Evolutionary conservation across 1,140 invertebrate species (phyloP).

Genomic region (Aphaenogaster floridana): DNA sequence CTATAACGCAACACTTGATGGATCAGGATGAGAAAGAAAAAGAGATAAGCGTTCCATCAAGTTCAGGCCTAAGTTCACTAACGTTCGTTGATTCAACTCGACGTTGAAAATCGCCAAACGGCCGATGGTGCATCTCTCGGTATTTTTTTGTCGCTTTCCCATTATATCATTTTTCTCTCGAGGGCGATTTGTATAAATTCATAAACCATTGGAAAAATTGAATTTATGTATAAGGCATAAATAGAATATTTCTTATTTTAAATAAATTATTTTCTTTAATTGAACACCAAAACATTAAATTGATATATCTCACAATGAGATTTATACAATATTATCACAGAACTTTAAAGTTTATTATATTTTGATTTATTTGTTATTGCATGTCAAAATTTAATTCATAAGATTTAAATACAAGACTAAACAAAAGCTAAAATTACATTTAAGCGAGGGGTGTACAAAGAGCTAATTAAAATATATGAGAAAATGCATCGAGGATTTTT

Average conservation of each 20-base stretch:
- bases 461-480: neutral
- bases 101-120: conserved; percentile 66
- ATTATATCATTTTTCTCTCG: neutral
- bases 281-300: no score
- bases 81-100: conserved; percentile 41
- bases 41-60: neutral
- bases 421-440: neutral
- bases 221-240: no score
- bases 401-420: neutral
- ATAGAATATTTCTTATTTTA: no score
- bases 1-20: conserved; percentile 21
- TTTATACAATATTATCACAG: no score
- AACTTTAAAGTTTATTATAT: no score
- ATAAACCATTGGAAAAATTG: no score
- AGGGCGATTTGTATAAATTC: neutral
- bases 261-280: no score
- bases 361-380: no score
- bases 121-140: conserved; percentile 41
- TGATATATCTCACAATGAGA: no score
- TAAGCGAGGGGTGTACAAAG: neutral
- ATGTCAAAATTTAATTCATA: no score
- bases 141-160: conserved; percentile 66
- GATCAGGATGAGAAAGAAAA: neutral
- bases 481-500: neutral
- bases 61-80: conserved; percentile 2